Conservation (phyloP, 2,888 invertebrate genomes). For the Tipula confusa region DNA sequence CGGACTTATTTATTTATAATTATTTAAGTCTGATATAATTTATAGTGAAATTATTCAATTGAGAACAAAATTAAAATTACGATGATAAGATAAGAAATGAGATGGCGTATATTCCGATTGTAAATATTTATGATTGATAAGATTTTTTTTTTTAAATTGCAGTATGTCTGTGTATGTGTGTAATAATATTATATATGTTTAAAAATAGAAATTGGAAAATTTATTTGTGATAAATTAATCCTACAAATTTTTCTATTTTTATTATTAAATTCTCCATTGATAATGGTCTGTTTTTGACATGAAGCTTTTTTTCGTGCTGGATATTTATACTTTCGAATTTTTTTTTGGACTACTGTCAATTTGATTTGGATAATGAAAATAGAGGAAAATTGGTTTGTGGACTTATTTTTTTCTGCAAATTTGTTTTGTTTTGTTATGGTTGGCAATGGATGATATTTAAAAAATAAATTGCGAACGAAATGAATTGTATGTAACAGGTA, state of each 20-base stretch:
- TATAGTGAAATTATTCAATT: not conserved
- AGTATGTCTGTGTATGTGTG: not conserved
- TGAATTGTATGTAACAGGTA: not conserved
- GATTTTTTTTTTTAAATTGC: not conserved
- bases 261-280: not conserved
- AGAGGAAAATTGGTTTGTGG: not conserved
- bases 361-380: constrained; percentile 20
- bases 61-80: not conserved
- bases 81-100: not conserved
- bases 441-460: not conserved
- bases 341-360: not conserved
- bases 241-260: not conserved
- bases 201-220: constrained; percentile 6
- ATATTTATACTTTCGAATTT: not conserved
- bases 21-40: not conserved
- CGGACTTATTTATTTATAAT: not conserved
- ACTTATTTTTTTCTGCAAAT: too few relatives aligned
- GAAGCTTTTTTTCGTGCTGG: not conserved
- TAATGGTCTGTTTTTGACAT: constrained; percentile 16
- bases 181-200: not conserved
- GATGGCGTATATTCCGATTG: not conserved
- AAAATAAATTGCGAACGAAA: not conserved
- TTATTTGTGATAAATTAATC: not conserved
- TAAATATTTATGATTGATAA: not conserved
- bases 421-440: not conserved